These are phyloP conservation scores for Loxodonta africana DNA, from an alignment of 2,113 vertebrate genomes.

Conservation along the genomic window DNA sequence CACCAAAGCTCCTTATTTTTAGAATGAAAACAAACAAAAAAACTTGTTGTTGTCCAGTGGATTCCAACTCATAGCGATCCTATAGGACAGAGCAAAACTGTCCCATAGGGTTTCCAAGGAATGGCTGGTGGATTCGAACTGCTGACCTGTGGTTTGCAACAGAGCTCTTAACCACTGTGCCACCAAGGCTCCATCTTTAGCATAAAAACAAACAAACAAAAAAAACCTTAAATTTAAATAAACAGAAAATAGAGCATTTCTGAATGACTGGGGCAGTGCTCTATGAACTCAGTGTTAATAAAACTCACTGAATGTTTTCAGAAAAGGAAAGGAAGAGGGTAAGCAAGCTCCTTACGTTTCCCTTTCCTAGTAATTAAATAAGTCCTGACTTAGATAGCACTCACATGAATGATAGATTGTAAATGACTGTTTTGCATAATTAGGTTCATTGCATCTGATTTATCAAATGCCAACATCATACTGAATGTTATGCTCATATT, in stretches of 20 bases:
- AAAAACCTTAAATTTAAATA: neutral
- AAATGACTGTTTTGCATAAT: slow-evolving; percentile 76
- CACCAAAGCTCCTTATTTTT: neutral
- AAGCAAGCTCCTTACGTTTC: slow-evolving; percentile 36
- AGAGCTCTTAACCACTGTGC: neutral
- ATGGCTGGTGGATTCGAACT: neutral
- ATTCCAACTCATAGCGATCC: neutral
- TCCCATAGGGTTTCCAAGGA: neutral
- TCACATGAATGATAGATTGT: slow-evolving; percentile 50
- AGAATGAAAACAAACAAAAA: too few species aligned
- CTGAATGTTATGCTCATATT: slow-evolving; percentile 57
- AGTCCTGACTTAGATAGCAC: slow-evolving; percentile 21
- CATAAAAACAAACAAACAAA: too few species aligned
- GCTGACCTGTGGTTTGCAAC: neutral
- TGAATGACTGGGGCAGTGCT: neutral
- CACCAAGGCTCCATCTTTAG: neutral
- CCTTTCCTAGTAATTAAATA: slow-evolving; percentile 65
- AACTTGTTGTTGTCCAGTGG: too few species aligned
- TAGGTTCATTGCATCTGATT: slow-evolving; percentile 71
- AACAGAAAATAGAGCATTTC: neutral
- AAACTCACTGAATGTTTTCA: neutral
- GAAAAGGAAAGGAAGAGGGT: neutral
- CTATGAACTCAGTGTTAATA: neutral
- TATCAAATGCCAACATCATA: slow-evolving; percentile 69
- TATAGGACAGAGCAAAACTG: neutral